phyloP scores from a whole-genome alignment of 2,113 vertebrate genomes.

The Cygnus buccinator region DNA sequence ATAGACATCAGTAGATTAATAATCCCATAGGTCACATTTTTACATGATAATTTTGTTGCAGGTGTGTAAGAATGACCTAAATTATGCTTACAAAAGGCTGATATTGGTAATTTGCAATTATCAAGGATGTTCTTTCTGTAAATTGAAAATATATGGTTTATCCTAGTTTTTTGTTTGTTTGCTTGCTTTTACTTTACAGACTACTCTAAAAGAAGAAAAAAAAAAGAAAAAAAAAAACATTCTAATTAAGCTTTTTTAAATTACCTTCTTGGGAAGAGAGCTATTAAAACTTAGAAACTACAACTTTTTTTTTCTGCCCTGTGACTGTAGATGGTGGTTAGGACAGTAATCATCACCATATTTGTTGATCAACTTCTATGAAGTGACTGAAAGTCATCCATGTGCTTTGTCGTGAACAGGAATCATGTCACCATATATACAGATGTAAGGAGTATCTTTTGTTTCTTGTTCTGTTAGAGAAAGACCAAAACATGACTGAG shows the following conservation, averaged over 20 bases:
- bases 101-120: neutral
- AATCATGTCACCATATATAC: neutral
- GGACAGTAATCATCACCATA: neutral
- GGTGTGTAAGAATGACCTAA: neutral
- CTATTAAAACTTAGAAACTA: neutral
- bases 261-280: neutral
- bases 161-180: too few species aligned
- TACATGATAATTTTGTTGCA: neutral
- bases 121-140: neutral
- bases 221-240: neutral
- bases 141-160: neutral
- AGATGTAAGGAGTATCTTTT: neutral
- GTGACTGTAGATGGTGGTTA: neutral
- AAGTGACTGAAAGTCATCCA: neutral
- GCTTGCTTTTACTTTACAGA: neutral
- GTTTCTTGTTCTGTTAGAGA: neutral
- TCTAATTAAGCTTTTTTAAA: neutral
- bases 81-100: neutral
- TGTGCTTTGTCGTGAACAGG: neutral
- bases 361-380: neutral
- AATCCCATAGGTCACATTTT: neutral
- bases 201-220: fast-evolving
- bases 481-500: neutral
- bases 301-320: neutral
- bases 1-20: neutral